These are phyloP conservation scores for Caenorhabditis angaria DNA, from an alignment of 2,888 invertebrate genomes.

Conservation along the genomic window DNA sequence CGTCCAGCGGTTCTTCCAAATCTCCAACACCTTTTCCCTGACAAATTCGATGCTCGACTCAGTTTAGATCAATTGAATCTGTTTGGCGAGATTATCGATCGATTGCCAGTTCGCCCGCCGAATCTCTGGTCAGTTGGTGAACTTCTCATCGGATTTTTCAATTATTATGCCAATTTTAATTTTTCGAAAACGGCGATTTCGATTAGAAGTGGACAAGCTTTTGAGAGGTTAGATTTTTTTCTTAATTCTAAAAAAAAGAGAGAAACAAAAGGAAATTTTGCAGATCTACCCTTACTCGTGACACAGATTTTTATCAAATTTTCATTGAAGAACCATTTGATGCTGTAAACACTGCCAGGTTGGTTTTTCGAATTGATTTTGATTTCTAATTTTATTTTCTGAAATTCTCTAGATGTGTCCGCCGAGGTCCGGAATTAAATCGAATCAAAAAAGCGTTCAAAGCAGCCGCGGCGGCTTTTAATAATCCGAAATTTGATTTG, in stretches of 20 bases:
- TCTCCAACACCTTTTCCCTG: slow-evolving; percentile 62
- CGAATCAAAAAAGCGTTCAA: slow-evolving; percentile 2
- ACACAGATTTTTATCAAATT: slow-evolving; percentile 43
- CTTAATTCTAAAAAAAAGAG: neutral
- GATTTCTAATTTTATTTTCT: neutral
- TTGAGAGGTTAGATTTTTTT: slow-evolving; percentile 4
- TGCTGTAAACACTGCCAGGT: slow-evolving; percentile 64
- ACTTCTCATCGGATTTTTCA: slow-evolving; percentile 68
- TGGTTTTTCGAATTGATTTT: neutral
- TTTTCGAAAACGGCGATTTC: slow-evolving; percentile 60
- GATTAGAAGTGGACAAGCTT: slow-evolving; percentile 42
- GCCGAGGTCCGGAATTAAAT: neutral
- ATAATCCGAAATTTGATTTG: neutral
- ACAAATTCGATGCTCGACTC: slow-evolving; percentile 43
- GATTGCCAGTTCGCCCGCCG: slow-evolving; percentile 38
- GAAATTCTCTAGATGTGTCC: slow-evolving; percentile 6
- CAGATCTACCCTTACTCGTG: slow-evolving; percentile 30
- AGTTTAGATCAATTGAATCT: slow-evolving; percentile 42
- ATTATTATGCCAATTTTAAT: slow-evolving; percentile 66
- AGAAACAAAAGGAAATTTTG: neutral
- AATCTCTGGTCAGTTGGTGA: slow-evolving; percentile 59
- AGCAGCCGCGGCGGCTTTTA: neutral
- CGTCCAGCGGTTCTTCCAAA: slow-evolving; percentile 68
- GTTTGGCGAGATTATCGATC: slow-evolving; percentile 42
- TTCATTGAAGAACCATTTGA: slow-evolving; percentile 71